These are phyloP conservation scores for Macrosiphum euphorbiae DNA, from an alignment of 2,888 invertebrate genomes.

Conservation along the genomic window DNA sequence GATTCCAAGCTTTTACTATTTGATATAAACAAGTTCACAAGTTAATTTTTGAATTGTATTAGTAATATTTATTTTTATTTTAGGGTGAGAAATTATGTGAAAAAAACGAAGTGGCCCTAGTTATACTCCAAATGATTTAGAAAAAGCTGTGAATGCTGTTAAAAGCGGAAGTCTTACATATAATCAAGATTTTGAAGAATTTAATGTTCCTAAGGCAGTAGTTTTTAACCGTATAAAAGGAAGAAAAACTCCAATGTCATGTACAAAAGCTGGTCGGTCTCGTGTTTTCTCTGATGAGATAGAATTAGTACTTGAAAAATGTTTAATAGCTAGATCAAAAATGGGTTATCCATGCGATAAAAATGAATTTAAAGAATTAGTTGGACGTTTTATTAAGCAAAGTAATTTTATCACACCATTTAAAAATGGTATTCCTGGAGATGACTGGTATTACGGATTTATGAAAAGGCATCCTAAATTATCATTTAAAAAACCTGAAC, in stretches of 20 bases:
- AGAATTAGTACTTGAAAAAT: slow-evolving; percentile 62
- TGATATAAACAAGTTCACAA: background rate
- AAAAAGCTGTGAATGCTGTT: background rate
- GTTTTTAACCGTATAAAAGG: background rate
- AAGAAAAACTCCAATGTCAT: slow-evolving; percentile 4
- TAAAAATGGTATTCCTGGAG: slow-evolving; percentile 67
- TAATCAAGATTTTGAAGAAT: background rate
- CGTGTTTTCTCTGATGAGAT: slow-evolving; percentile 8
- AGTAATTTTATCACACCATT: slow-evolving; percentile 66
- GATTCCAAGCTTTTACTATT: background rate
- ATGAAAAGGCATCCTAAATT: slow-evolving; percentile 66
- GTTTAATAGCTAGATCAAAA: slow-evolving; percentile 67
- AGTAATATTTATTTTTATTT: background rate
- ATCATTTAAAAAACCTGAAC: slow-evolving; percentile 68
- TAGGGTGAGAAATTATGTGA: slow-evolving; percentile 7
- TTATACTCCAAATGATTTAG: slow-evolving; percentile 2
- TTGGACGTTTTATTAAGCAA: slow-evolving; percentile 47
- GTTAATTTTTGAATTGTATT: background rate
- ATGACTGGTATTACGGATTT: slow-evolving; percentile 66
- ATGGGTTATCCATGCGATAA: slow-evolving; percentile 68
- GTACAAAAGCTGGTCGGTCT: background rate
- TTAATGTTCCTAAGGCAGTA: background rate
- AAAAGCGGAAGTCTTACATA: background rate
- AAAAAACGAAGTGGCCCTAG: background rate
- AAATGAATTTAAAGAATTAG: slow-evolving; percentile 66